These are phyloP conservation scores for Halcyon badia DNA, from an alignment of 2,797 vertebrate species.

Conservation along the genomic window DNA sequence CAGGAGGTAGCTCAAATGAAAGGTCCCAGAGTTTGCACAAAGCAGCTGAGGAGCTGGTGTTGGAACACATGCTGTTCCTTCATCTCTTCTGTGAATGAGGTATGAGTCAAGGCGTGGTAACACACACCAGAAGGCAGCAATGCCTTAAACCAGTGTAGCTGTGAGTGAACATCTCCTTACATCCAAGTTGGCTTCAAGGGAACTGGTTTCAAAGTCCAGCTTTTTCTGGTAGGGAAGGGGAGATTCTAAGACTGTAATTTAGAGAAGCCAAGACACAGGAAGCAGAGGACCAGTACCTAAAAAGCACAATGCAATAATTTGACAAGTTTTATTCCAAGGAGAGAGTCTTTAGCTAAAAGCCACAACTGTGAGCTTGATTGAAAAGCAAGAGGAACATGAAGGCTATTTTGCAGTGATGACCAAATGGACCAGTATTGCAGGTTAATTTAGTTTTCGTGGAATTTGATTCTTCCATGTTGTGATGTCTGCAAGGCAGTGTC, in stretches of 20 bases:
- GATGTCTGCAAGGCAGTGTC: neutral
- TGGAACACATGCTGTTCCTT: neutral
- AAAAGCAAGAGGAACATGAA: neutral
- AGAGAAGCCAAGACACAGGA: neutral
- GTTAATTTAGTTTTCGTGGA: conserved; percentile 48
- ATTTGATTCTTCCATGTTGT: conserved; percentile 24
- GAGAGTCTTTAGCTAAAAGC: neutral
- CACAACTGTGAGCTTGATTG: neutral
- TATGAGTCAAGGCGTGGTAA: neutral
- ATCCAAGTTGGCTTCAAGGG: neutral
- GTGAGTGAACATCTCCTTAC: neutral
- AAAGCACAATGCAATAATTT: neutral
- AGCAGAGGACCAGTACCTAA: rapidly evolving
- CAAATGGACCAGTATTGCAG: neutral
- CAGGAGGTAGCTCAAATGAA: neutral
- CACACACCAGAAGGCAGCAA: neutral
- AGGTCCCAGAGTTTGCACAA: neutral
- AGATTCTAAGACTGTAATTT: neutral
- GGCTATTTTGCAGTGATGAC: neutral
- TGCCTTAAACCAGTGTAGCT: neutral
- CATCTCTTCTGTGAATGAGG: neutral
- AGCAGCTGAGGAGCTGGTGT: neutral
- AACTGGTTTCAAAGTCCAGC: neutral
- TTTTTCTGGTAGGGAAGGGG: neutral
- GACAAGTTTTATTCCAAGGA: neutral